Base-by-base conservation (phyloP, 2,113 vertebrate species). In the Cyprinodon tularosa region DNA sequence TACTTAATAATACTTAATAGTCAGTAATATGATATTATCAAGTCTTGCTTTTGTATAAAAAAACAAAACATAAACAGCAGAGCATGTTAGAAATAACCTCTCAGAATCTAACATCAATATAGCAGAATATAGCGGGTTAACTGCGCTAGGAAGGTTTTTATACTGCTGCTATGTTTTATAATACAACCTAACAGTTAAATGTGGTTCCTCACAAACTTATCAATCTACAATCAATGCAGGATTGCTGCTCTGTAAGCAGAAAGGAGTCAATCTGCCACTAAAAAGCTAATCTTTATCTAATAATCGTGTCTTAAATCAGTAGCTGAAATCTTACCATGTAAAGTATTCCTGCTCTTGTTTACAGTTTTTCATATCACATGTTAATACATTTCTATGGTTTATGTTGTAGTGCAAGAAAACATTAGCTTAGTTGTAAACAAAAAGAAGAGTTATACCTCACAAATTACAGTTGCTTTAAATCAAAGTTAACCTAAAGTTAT, bases 191-290 rank as follows among this genome's bases (percentile, higher is more conserved):
- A 80, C 50, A 63, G 29, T 0, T 45, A 67, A 73, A 69, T 50
- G 63, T 42, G 71, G 29, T 62, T 68, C 64, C 63, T 68, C 67
- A 78, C 50, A 4, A 14, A 65, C 59, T 65, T 68, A 36, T 73
- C 74, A 65, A 68, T 67, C 59, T 57, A 45, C 48, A 66, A 80
- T 82, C 74, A 66, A 82, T 76, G 63, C 20, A 15, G 14, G 69
- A 60, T 79, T 72, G 89, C 86, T 84, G 82, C 68, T 47, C 45
- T 61, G 44, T 40, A 63, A 82, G 62, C 84, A 74, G 40, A 81
- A 69, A 50, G 67, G 62, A 87, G 90, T 80, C 71, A 61, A 79
- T 60, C 76, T 70, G 39, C 53, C 44, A 66, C 36, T 82, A 63
- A 77, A 73, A 82, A 73, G 66, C 62, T 42, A 74, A 79, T 68